Base-by-base conservation (phyloP, 2,888 invertebrate genomes). In the Lobophora halterata region DNA sequence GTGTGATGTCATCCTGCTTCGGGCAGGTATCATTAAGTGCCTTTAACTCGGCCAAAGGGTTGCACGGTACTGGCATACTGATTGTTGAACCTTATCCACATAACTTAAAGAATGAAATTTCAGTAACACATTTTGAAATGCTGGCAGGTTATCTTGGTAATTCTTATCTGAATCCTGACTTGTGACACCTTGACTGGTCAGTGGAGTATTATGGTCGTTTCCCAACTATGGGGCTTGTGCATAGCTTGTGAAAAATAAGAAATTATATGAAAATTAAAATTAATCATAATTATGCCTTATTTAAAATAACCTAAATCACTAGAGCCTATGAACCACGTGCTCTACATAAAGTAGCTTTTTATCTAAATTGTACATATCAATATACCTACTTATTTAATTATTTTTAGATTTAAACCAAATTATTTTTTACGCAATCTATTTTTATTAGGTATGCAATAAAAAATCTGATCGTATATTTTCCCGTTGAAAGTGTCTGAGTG, bases 21-120 rank as follows among this genome's bases (percentile, higher is more conserved):
- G 55, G 62, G 68, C 74, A 71, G 73, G 71, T 71, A 72, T 75
- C 74, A 71, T 75, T 76, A 76, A 75, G 71, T 72, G 68, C 71
- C 66, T 67, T 65, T 67, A 64, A 59, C 53, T 65, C 46, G 23
- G 46, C 59, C 49, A 61, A 48, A 2, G 46, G 53, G 25, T 39
- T 38, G 28, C 20, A 25, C 35, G 10, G 10, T 7, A 5, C 2
- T 4, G 6, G 26, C 30, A 31, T 27, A 28, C 12, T 7, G 2
- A 4, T 5, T 12, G 10, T 7, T 12, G 5, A 11, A 5, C 17
- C 46, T 47, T 54, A 26, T 6, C 0, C 0, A 0, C 0, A 0
- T 5, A 2, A 0, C 0, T 3, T 37, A 26, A 65, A 39, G 49
- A 54, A 53, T 44, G 18, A 55, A 19, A 39, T 49, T 63, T 3